Evolutionary conservation across 2,797 vertebrate genomes (phyloP).

Genomic region (Propithecus deckenii): DNA sequence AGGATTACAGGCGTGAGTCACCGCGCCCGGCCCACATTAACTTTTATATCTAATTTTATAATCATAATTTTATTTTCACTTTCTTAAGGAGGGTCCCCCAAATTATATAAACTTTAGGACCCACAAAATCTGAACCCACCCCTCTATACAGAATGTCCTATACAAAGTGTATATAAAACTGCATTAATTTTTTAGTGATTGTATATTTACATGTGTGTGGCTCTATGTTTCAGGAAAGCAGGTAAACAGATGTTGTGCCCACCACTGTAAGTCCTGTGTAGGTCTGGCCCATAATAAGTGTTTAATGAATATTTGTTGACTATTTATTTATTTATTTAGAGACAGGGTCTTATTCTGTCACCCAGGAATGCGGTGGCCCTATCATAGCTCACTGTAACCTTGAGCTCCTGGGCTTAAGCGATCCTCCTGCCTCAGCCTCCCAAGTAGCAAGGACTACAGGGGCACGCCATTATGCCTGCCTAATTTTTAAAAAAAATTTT

Average conservation of each 20-base stretch:
- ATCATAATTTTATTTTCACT: not conserved
- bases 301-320: not conserved
- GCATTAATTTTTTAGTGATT: not conserved
- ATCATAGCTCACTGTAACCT: not conserved
- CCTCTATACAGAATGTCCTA: not conserved
- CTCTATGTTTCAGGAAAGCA: not conserved
- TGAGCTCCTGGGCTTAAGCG: not conserved
- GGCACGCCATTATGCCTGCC: not conserved
- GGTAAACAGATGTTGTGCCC: not conserved
- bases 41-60: not conserved
- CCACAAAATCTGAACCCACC: not conserved
- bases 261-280: not conserved
- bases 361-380: not conserved
- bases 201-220: not conserved
- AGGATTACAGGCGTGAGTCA: too few relatives aligned
- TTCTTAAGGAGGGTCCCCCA: constrained; percentile 5
- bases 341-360: not conserved
- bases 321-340: not conserved
- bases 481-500: not conserved
- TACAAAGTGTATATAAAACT: not conserved
- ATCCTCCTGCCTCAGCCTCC: not conserved
- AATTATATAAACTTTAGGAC: not conserved
- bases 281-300: not conserved
- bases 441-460: not conserved
- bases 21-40: not conserved